Evolutionary conservation across 2,888 invertebrate genomes (phyloP), one percentile per base, ranked within the genome.

Genomic region (Pheosia gnoma): DNA sequence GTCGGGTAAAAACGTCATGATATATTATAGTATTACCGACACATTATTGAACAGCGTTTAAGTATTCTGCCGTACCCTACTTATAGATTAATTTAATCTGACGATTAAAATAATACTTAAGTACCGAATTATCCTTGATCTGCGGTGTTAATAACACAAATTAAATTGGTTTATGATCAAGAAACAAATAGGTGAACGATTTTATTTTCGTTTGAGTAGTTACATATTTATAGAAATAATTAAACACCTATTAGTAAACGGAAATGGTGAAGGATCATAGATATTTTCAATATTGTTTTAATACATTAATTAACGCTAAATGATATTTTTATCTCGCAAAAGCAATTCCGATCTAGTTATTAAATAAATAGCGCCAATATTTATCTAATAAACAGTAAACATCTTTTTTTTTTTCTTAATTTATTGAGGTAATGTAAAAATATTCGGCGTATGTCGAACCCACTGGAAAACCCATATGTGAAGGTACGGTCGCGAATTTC

Each of bases 361-460:
- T 41, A 0, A 7, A 7, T 41, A 41, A 41, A 41, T 41, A 41
- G 5, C 41, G 5, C 8, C 8, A 41, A 41, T 41, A 7, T 41
- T 41, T 41, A 41, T 41, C 8, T 3, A 7, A 41, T 41, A 41
- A 41, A 41, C 25, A 25, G 2, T 25, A 25, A 25, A 25, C 25
- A 25, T 25, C 25, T 1, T 25, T 25, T 25, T 25, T 25, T 25
- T 25, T 25, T 25, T 25, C 25, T 41, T 41, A 8, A 41, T 41
- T 7, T 45, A 10, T 45, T 3, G 9, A 11, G n/a, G n/a, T 5
- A 47, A 58, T 39, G 53, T 64, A 56, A 77, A 78, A 70, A 79
- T 71, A 80, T 88, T 82, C 83, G 82, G 78, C 71, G 71, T 78
- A 74, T 73, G 79, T 82, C 80, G 82, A 73, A 79, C 62, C 66